Conservation (phyloP, 2,888 invertebrate genomes). For the Pterostichus niger region DNA sequence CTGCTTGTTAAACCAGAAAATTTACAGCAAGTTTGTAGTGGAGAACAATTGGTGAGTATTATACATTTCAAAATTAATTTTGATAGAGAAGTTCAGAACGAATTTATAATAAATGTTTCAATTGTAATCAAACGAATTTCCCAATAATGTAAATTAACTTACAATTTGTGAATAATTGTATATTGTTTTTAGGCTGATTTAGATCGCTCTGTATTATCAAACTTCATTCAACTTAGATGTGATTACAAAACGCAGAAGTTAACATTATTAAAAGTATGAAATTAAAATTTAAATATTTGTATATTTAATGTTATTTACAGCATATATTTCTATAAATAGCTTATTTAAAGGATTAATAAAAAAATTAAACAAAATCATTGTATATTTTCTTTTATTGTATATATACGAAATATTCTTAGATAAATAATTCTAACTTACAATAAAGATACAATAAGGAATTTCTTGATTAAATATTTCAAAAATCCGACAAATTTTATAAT, state of each 20-base stretch:
- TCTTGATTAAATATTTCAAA: constrained; percentile 60
- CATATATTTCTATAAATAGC: constrained; percentile 1
- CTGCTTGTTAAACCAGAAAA: constrained; percentile 97
- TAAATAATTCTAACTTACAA: constrained; percentile 67
- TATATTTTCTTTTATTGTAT: constrained; percentile 63
- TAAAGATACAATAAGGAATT: constrained; percentile 61
- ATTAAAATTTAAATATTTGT: not conserved
- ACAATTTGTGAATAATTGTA: not conserved
- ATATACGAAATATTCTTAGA: constrained; percentile 65
- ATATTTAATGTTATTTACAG: constrained; percentile 16
- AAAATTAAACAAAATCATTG: constrained; percentile 26
- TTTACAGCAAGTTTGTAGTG: constrained; percentile 95
- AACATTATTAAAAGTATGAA: constrained; percentile 77
- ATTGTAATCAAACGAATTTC: too few relatives aligned
- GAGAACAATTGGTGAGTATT: constrained; percentile 91
- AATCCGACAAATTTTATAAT: constrained; percentile 38
- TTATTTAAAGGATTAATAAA: constrained; percentile 34
- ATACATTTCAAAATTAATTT: not conserved
- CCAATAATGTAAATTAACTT: not conserved
- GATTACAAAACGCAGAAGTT: constrained; percentile 96
- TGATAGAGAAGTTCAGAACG: too few relatives aligned
- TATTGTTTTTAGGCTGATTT: constrained; percentile 86
- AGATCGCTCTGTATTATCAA: constrained; percentile 92
- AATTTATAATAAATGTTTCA: too few relatives aligned
- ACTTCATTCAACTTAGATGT: constrained; percentile 95